Percentiles rank a stretch among this genome's conserved stretches.
phyloP scores from a whole-genome alignment of 2,113 vertebrate genomes.

The Rhineura floridana region DNA sequence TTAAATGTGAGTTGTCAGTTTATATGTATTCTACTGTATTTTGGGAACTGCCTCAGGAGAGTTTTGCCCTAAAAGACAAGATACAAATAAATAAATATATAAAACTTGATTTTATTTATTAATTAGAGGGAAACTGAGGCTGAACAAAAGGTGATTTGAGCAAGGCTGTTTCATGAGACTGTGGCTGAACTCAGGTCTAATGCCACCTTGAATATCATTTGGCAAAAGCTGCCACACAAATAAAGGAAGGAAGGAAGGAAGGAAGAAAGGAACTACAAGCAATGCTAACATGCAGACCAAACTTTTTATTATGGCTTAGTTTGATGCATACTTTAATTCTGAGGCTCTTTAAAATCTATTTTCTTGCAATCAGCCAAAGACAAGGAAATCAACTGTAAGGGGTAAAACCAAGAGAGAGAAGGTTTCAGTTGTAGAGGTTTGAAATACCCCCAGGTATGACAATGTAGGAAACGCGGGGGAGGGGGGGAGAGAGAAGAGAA shows the following conservation, averaged over 20 bases:
- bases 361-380: constrained; percentile 58
- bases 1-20: no score
- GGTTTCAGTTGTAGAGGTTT: constrained; percentile 46
- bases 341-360: constrained; percentile 55
- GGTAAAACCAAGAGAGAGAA: constrained; percentile 47
- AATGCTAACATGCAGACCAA: neutral
- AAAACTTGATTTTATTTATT: no score
- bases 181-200: neutral
- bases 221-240: neutral
- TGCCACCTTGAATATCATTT: neutral
- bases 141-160: no score
- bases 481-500: no score
- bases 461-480: neutral
- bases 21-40: no score
- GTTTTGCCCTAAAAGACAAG: no score
- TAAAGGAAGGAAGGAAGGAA: neutral
- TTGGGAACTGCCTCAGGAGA: no score
- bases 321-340: constrained; percentile 48
- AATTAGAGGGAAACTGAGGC: no score
- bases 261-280: neutral
- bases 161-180: no score
- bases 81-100: no score
- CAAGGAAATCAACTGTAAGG: constrained; percentile 47
- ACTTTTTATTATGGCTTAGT: constrained; percentile 6
- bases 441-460: constrained; percentile 55